phyloP scores from a whole-genome alignment of 1,140 invertebrate genomes.

The Ptiloglossa arizonensis region DNA sequence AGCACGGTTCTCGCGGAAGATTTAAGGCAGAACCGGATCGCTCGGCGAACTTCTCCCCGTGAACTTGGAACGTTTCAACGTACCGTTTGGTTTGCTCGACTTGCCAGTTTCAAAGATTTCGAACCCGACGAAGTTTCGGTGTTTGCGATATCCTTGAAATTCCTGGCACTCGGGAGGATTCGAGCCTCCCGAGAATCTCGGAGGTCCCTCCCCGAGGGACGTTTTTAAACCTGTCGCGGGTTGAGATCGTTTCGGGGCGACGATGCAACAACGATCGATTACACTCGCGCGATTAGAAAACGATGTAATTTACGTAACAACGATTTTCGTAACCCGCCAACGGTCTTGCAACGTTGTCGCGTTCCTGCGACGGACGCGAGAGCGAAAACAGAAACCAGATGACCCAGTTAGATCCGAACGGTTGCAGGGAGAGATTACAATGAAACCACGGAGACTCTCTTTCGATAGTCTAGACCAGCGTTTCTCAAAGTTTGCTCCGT shows the following conservation, averaged over 20 bases:
- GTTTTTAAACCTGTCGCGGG: too few species aligned
- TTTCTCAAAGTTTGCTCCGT: too few species aligned
- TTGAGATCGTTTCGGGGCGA: too few species aligned
- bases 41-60: slow-evolving; percentile 19
- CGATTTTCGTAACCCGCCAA: too few species aligned
- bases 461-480: too few species aligned
- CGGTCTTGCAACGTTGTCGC: not conserved
- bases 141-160: slow-evolving; percentile 25
- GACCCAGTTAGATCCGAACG: not conserved
- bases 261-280: too few species aligned
- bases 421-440: not conserved
- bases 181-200: not conserved
- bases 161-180: not conserved
- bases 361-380: too few species aligned
- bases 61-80: slow-evolving; percentile 1
- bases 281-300: too few species aligned
- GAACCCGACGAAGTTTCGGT: slow-evolving; percentile 6
- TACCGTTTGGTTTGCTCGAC: slow-evolving; percentile 24
- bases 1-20: not conserved
- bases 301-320: not conserved
- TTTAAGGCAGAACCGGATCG: not conserved
- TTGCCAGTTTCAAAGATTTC: slow-evolving; percentile 20
- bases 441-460: not conserved
- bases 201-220: not conserved
- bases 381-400: not conserved